These are phyloP conservation scores for Cydia pomonella DNA, from an alignment of 1,140 invertebrate genomes.

Conservation along the genomic window DNA sequence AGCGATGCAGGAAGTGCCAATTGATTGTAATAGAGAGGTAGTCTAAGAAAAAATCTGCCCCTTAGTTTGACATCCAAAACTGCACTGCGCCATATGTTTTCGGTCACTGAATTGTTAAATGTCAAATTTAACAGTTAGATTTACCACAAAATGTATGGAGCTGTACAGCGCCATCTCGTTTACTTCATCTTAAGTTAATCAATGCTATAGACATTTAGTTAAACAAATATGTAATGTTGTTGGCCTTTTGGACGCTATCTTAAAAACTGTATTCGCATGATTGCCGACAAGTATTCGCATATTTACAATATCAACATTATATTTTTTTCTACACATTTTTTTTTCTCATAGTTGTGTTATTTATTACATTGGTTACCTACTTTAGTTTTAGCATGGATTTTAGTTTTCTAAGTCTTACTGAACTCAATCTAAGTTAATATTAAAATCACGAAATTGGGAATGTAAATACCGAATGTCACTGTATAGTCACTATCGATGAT, in stretches of 20 bases:
- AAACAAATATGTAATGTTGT: no score
- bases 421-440: background rate
- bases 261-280: background rate
- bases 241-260: background rate
- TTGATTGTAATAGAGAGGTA: no score
- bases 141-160: no score
- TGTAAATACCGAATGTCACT: conserved; percentile 67
- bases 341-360: conserved; percentile 4
- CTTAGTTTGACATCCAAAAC: no score
- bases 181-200: no score
- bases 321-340: background rate
- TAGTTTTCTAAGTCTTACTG: background rate
- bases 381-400: background rate
- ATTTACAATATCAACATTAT: background rate
- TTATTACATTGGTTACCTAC: conserved; percentile 8
- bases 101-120: no score
- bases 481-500: conserved; percentile 63
- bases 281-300: background rate
- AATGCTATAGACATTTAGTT: no score
- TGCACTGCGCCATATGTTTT: no score
- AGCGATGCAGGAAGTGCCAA: no score
- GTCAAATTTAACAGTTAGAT: no score
- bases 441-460: conserved; percentile 39
- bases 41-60: no score
- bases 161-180: no score